Evolutionary conservation across 2,797 vertebrate species (phyloP).

Genomic region (Dryobates pubescens): DNA sequence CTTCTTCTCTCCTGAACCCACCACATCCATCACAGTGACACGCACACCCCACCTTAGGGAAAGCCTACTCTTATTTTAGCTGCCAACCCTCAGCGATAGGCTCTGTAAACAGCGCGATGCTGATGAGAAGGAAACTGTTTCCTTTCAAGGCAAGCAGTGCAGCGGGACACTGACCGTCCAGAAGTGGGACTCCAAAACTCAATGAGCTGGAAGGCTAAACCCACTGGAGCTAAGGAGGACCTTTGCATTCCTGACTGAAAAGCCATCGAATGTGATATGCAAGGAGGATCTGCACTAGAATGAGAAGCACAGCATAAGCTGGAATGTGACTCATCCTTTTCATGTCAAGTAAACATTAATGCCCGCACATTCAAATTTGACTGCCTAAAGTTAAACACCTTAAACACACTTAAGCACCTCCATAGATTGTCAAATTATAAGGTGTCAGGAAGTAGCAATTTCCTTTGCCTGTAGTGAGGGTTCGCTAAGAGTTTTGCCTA

Average conservation of each 20-base stretch:
- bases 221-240: neutral
- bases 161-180: neutral
- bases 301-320: neutral
- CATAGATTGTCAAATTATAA: neutral
- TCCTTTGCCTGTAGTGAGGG: neutral
- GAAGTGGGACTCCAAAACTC: neutral
- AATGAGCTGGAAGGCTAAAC: neutral
- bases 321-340: conserved; percentile 45
- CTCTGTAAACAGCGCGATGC: neutral
- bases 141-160: conserved; percentile 31
- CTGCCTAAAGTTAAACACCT: conserved; percentile 15
- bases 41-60: neutral
- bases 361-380: neutral
- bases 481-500: neutral
- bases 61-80: neutral
- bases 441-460: neutral
- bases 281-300: neutral
- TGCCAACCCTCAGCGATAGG: neutral
- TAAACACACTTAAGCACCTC: neutral
- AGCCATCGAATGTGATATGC: neutral
- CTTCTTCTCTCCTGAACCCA: neutral
- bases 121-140: neutral
- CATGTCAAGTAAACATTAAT: conserved; percentile 14
- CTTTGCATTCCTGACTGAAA: neutral
- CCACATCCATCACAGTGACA: neutral